Evolutionary conservation across 2,888 invertebrate species (phyloP), one percentile per base, ranked within the genome.

Genomic region (Theretra japonica): DNA sequence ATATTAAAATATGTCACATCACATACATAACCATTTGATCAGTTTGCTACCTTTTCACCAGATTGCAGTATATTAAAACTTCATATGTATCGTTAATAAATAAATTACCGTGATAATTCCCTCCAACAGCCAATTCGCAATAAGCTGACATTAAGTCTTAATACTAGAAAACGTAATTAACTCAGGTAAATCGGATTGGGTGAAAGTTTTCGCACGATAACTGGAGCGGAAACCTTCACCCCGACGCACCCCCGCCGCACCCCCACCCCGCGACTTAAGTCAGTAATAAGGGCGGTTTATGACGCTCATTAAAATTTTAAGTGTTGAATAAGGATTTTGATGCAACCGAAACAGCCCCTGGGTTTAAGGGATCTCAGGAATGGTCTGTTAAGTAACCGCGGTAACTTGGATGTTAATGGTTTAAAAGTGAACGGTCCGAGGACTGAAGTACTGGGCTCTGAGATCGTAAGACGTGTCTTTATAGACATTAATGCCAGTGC

Each of bases 121-220:
- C 21, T n/a, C 23, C 62, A 65, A 56, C 73, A 73, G 65, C 76
- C 79, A 80, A 80, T 77, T 5, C 69, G 25, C 50, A 25, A 33
- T 70, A 56, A 33, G 11, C 65, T 48, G 48, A 80, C 73, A 75
- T 70, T 74, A 79, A 88, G 84, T 86, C 81, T 84, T 88, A 88
- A 88, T 90, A 91, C 86, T 89, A 88, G 86, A 89, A 91, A 92
- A 91, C 87, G 90, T 92, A 92, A 92, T 92, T 92, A 92, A 91
- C 89, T 88, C 91, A 91, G 91, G 91, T 92, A 92, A 92, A 92
- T 92, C 92, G 91, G 92, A 92, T 92, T 90, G 88, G 88, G 85
- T 81, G 88, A 90, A 91, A 92, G 90, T 92, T 92, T 91, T 89
- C 89, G 87, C 88, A 84, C 89, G 91, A 89, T 89, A 92, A 91